A percentile compares a stretch with the other conserved stretches of the same genome.
Evolutionary conservation across 2,113 vertebrate genomes (phyloP).

Genomic region (Tretioscincus oriximinensis): DNA sequence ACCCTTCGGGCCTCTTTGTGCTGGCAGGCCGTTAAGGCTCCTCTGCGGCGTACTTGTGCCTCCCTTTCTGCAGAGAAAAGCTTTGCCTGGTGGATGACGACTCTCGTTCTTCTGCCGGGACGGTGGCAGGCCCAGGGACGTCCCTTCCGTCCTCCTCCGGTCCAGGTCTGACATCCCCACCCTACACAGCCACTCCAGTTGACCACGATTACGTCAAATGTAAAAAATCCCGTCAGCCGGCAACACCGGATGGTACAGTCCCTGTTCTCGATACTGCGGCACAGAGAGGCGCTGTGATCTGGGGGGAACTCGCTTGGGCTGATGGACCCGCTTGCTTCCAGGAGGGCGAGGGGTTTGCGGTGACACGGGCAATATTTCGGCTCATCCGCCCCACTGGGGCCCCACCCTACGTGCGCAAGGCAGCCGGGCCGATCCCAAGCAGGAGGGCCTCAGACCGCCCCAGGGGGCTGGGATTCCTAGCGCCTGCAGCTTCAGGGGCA

Average conservation of each 20-base stretch:
- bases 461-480: background rate
- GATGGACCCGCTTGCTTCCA: constrained; percentile 68
- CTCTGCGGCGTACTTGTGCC: background rate
- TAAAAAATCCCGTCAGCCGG: constrained; percentile 96
- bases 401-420: background rate
- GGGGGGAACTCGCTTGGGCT: constrained; percentile 56
- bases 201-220: constrained; percentile 99
- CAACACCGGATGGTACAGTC: constrained; percentile 98
- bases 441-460: background rate
- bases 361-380: constrained; percentile 93
- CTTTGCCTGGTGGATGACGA: constrained; percentile 89
- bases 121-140: constrained; percentile 78
- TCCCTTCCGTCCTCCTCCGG: constrained; percentile 84
- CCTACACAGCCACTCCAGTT: constrained; percentile 96
- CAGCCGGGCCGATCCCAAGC: background rate
- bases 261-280: constrained; percentile 87
- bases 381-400: constrained; percentile 63
- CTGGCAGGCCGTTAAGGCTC: too few relatives aligned
- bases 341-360: constrained; percentile 85
- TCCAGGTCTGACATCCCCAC: constrained; percentile 98
- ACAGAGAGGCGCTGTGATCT: constrained; percentile 71
- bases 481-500: background rate
- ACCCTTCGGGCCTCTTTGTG: too few relatives aligned
- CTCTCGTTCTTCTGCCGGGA: constrained; percentile 85
- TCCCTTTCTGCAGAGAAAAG: constrained; percentile 81